Conservation (phyloP, 2,113 vertebrate species). For the Hippocampus guttulatus region DNA sequence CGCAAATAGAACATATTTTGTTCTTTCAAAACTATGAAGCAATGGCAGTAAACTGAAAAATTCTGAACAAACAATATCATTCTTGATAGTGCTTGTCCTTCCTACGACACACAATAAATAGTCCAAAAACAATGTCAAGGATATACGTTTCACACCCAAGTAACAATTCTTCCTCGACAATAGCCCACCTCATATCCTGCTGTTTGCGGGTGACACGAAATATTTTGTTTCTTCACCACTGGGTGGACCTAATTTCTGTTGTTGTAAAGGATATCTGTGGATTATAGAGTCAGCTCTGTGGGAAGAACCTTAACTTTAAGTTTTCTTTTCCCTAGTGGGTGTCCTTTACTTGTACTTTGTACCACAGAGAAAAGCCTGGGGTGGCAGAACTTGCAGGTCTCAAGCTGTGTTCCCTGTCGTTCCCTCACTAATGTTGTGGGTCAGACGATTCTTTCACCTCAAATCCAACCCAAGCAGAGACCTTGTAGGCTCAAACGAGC, state of each 20-base stretch:
- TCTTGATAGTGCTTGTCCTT: not conserved
- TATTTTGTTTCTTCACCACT: conserved; percentile 60
- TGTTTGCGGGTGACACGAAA: conserved; percentile 64
- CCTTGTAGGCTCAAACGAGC: conserved; percentile 81
- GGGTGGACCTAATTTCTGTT: conserved; percentile 67
- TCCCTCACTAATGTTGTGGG: conserved; percentile 76
- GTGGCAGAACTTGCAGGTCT: conserved; percentile 62
- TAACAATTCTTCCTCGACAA: conserved; percentile 43
- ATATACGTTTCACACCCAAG: conserved; percentile 27
- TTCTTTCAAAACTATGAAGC: not conserved
- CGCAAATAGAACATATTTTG: not conserved
- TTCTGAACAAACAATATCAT: not conserved
- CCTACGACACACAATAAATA: not conserved
- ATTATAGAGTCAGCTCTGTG: conserved; percentile 77
- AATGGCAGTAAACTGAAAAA: not conserved
- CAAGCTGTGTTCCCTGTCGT: conserved; percentile 79
- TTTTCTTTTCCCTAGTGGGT: conserved; percentile 71
- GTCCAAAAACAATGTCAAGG: conserved; percentile 15
- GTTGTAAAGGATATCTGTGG: conserved; percentile 75
- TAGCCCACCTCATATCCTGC: conserved; percentile 47
- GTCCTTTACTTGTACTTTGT: conserved; percentile 69
- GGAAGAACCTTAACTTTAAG: conserved; percentile 75
- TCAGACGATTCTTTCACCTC: conserved; percentile 72
- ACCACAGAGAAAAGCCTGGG: conserved; percentile 12
- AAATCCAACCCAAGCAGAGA: conserved; percentile 83